Evolutionary conservation across 2,888 invertebrate species (phyloP).

Genomic region (Microchrysa polita): DNA sequence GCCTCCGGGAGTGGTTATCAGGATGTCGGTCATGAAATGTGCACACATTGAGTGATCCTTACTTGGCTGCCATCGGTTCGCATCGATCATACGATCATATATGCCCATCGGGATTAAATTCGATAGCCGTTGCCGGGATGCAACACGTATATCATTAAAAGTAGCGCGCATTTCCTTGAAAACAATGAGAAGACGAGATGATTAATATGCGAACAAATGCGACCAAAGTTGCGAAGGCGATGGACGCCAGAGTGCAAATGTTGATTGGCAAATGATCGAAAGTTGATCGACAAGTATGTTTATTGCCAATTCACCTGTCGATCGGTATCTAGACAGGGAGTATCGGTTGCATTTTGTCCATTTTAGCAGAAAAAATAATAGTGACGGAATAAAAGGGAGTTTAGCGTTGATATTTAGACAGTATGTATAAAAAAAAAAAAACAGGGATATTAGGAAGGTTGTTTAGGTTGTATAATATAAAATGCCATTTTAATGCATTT

Average conservation of each 20-base stretch:
- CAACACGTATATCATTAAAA: slow-evolving; percentile 19
- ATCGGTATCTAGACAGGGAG: slow-evolving; percentile 27
- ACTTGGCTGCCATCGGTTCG: not conserved
- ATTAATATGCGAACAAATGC: slow-evolving; percentile 23
- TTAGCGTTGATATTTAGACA: too few relatives aligned
- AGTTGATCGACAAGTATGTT: slow-evolving; percentile 46
- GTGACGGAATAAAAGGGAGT: too few relatives aligned
- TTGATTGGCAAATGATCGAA: slow-evolving; percentile 43
- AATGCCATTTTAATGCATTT: too few relatives aligned
- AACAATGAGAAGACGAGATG: not conserved
- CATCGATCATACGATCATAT: too few relatives aligned
- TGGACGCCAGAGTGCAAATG: slow-evolving; percentile 26
- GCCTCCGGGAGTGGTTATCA: slow-evolving; percentile 11
- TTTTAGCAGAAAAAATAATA: not conserved
- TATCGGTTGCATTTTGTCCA: slow-evolving; percentile 33
- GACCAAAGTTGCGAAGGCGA: slow-evolving; percentile 37
- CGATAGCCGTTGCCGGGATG: not conserved
- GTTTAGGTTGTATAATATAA: too few relatives aligned
- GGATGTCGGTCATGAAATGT: slow-evolving; percentile 22
- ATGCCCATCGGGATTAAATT: slow-evolving; percentile 21
- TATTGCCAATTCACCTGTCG: slow-evolving; percentile 41
- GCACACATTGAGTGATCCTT: slow-evolving; percentile 23
- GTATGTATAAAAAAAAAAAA: too few relatives aligned
- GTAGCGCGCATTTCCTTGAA: not conserved
- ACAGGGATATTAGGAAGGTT: too few relatives aligned